Percentiles rank a stretch among this genome's conserved stretches.
Conservation (phyloP, 2,113 vertebrate species). For the Camarhynchus parvulus region DNA sequence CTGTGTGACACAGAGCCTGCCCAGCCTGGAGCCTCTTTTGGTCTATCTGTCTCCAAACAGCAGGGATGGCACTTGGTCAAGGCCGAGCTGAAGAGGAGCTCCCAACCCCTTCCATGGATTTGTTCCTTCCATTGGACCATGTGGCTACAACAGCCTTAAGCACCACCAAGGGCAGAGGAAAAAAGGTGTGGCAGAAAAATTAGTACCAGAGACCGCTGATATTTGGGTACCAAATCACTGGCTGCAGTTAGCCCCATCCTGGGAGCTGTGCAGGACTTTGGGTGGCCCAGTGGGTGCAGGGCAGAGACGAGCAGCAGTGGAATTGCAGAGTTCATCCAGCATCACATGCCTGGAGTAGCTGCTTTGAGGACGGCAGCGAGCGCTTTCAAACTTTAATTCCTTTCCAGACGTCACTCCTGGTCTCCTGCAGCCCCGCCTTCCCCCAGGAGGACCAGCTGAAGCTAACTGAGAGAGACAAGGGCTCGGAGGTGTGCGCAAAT, state of each 20-base stretch:
- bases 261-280: background rate
- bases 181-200: background rate
- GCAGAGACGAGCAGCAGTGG: background rate
- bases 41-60: background rate
- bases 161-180: background rate
- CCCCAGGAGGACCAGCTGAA: constrained; percentile 40
- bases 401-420: background rate
- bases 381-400: constrained; percentile 54
- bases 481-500: background rate
- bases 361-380: background rate
- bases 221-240: fast-evolving
- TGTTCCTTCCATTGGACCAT: background rate
- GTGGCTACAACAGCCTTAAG: background rate
- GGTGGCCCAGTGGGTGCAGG: background rate
- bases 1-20: background rate
- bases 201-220: fast-evolving
- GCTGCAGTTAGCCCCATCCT: background rate
- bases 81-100: background rate
- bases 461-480: constrained; percentile 53
- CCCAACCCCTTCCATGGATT: background rate
- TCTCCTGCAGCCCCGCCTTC: constrained; percentile 1
- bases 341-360: background rate
- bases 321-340: background rate
- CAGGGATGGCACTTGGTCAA: background rate
- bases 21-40: background rate